Evolutionary conservation across 1,140 invertebrate species (phyloP).

Genomic region (Philotrypesis tridentata): DNA sequence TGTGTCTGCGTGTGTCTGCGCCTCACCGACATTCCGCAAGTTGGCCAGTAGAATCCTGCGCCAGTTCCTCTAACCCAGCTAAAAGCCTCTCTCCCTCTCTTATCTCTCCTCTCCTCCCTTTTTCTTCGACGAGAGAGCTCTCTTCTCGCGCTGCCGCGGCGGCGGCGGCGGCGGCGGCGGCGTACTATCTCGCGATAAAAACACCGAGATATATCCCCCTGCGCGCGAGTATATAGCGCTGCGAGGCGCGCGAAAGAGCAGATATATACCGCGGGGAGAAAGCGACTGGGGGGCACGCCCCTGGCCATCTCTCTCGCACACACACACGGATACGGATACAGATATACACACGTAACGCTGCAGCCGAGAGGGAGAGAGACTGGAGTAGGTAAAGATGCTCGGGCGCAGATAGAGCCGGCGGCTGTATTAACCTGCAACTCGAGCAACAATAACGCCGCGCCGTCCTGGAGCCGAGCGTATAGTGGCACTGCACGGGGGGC

Average conservation of each 20-base stretch:
- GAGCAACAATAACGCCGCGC: conserved; percentile 8
- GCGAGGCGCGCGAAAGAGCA: too few species aligned
- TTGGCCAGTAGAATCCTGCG: background rate
- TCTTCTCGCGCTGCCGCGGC: too few species aligned
- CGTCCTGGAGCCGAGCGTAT: background rate
- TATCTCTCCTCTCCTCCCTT: background rate
- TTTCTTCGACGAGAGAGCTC: too few species aligned
- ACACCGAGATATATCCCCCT: background rate
- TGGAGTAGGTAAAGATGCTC: background rate
- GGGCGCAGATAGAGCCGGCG: background rate
- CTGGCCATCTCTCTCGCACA: background rate
- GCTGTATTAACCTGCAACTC: background rate
- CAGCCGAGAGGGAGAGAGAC: background rate
- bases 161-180: too few species aligned
- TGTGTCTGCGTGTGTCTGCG: too few species aligned
- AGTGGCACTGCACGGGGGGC: background rate
- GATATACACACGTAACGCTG: background rate
- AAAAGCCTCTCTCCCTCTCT: background rate
- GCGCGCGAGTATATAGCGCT: too few species aligned
- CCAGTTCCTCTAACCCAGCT: background rate
- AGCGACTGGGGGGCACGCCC: background rate
- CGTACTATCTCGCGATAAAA: background rate
- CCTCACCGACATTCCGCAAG: background rate
- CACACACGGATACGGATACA: background rate
- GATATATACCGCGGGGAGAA: background rate